Percentiles rank a stretch among this genome's conserved stretches.
These are phyloP conservation scores for Gymnocheta viridis DNA, from an alignment of 2,888 invertebrate genomes.

Conservation along the genomic window DNA sequence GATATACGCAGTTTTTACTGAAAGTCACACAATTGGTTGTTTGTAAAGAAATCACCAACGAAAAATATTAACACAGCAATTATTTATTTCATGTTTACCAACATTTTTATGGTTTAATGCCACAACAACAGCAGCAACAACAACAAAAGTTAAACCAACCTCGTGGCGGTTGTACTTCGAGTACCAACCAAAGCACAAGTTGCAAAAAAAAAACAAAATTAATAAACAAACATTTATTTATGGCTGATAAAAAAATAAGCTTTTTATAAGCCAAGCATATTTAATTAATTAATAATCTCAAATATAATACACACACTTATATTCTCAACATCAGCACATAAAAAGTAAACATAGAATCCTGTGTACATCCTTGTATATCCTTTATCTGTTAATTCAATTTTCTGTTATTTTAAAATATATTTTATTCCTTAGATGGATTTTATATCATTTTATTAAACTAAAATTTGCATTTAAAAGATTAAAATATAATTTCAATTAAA, in stretches of 20 bases:
- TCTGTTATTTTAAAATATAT: not conserved
- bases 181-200: not conserved
- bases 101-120: slow-evolving; percentile 26
- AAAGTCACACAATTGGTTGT: not conserved
- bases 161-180: not conserved
- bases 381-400: not conserved
- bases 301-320: not conserved
- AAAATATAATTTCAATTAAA: not conserved
- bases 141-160: not conserved
- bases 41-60: slow-evolving; percentile 5
- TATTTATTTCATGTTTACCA: slow-evolving; percentile 47
- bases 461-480: not conserved
- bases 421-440: not conserved
- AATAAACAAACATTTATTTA: slow-evolving; percentile 50
- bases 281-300: slow-evolving; percentile 54
- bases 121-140: not conserved
- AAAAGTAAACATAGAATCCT: not conserved
- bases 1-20: not conserved
- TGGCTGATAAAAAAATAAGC: slow-evolving; percentile 43
- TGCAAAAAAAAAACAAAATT: slow-evolving; percentile 3
- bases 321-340: not conserved
- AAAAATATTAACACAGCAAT: slow-evolving; percentile 50
- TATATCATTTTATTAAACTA: not conserved
- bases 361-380: too few relatives aligned
- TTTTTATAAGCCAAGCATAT: slow-evolving; percentile 58